Evolutionary conservation across 2,797 vertebrate genomes (phyloP), one percentile per base, ranked within the genome.

Genomic region (Gallinago nigripennis): DNA sequence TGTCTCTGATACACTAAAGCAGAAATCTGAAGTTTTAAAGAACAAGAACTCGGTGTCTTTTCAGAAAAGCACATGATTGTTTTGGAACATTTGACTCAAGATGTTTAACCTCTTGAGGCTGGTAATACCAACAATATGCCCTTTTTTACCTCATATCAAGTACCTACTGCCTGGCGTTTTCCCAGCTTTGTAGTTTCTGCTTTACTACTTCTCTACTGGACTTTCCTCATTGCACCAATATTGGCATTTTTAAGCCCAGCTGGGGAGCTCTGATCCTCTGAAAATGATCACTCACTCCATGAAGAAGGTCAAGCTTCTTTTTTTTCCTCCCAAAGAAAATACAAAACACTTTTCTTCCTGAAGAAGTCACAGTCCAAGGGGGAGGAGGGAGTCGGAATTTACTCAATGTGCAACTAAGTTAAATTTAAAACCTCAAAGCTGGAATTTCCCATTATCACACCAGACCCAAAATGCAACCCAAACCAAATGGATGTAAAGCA

Each of bases 401-500:
- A 13, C 61, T 91, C 45, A 8, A 35, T 28, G 50, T 6, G 30
- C 27, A 75, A 71, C n/a, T 30, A 57, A 85, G 65, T 46, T 37
- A 33, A 85, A 64, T 48, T 6, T 28, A 60, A 77, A 93, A 75
- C 33, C 60, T 83, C 45, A 25, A 27, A 75, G 61, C 19, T 46
- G 43, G 50, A 81, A 58, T 68, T 57, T 18, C 64, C 78, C 76
- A 24, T 35, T 39, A 20, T 39, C 51, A 54, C 51, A n/a, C 8
- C 33, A 64, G 79, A n/a, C 30, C 92, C 83, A 92, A 91, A 96
- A 85, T n/a, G 92, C 91, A 96, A 95, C 27, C 88, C 96, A 94
- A 96, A 96, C 96, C 95, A 92, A 80, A 54, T 37, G 84, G 86
- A 51, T 61, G 85, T 61, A 86, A 64, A 92, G 78, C 77, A 60